Evolutionary conservation across 2,888 invertebrate species (phyloP).

Genomic region (Diogma glabrata): DNA sequence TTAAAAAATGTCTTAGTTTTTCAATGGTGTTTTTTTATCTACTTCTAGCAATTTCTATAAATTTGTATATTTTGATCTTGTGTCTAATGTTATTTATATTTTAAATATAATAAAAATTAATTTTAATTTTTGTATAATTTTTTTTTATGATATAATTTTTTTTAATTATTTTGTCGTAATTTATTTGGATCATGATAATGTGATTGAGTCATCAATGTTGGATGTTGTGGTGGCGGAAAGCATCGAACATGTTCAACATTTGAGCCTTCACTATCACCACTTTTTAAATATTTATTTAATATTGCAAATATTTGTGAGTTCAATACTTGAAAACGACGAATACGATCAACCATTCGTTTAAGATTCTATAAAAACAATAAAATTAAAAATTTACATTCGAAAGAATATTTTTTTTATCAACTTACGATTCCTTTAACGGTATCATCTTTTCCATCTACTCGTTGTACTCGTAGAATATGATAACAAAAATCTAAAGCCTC

Average conservation of each 20-base stretch:
- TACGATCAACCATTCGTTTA: constrained; percentile 94
- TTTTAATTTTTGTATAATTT: no score
- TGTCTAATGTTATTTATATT: background rate
- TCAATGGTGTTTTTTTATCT: no score
- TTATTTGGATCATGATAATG: constrained; percentile 50
- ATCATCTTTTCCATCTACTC: constrained; percentile 93
- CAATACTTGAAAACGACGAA: constrained; percentile 92
- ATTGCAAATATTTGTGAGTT: constrained; percentile 97
- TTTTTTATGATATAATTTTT: no score
- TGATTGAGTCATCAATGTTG: constrained; percentile 44
- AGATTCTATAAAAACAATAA: constrained; percentile 53
- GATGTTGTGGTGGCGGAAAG: constrained; percentile 89
- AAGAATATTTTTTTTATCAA: background rate
- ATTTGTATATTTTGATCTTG: background rate
- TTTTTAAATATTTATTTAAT: constrained; percentile 84
- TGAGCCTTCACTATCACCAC: constrained; percentile 66
- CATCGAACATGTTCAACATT: constrained; percentile 95
- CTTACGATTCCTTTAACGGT: constrained; percentile 83
- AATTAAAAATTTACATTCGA: constrained; percentile 11
- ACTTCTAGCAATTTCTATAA: background rate
- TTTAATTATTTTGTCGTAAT: constrained; percentile 40
- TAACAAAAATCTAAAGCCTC: constrained; percentile 98
- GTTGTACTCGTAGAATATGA: constrained; percentile 88
- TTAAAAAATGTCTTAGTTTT: no score
- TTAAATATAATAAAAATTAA: constrained; percentile 17